Base-by-base conservation (phyloP, 2,888 invertebrate species). In the Dicyrtomina minuta region DNA sequence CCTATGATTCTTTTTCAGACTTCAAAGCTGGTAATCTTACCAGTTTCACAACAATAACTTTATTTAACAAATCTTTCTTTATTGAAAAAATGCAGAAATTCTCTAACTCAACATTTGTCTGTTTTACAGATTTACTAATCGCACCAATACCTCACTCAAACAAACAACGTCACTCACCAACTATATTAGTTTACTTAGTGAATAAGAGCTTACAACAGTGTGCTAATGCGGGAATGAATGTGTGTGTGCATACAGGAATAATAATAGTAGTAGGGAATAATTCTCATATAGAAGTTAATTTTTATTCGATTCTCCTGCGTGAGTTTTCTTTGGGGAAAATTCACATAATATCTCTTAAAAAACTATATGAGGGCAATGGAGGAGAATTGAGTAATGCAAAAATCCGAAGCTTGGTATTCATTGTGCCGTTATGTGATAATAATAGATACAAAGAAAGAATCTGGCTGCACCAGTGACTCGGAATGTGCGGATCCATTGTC, bases 381-480 rank as follows among this genome's bases (percentile, higher is more conserved):
- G 33, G 33, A 33, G 33, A 33, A 33, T 33, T 33, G 33, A 33
- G 33, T 33, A 8, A 33, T 33, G 33, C 33, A 33, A 8, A 33
- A 3, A 8, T 33, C 10, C 17, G 3, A 17, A n/a, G 17, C 46
- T 39, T 58, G 58, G 17, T 12, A 39, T 26, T 58, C 12, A 39
- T 39, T 15, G 33, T 58, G 58, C 17, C 12, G 33, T 39, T 58
- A 20, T n/a, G 17, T 58, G 39, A 39, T 55, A 8, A 58, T 41
- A 56, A 64, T 64, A 82, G 82, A 79, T 70, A 81, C 82, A 61
- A 81, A 81, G 77, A 80, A 82, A 77, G 82, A 86, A 79, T 83
- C 85, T 26, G 89, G 89, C 77, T 93, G 93, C 79, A 85, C 69
- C 3, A 55, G 71, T n/a, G 80, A 81, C 71, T 71, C 75, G 17